These are phyloP conservation scores for Myotis vivesi DNA, from an alignment of 2,797 vertebrate species.

Conservation along the genomic window DNA sequence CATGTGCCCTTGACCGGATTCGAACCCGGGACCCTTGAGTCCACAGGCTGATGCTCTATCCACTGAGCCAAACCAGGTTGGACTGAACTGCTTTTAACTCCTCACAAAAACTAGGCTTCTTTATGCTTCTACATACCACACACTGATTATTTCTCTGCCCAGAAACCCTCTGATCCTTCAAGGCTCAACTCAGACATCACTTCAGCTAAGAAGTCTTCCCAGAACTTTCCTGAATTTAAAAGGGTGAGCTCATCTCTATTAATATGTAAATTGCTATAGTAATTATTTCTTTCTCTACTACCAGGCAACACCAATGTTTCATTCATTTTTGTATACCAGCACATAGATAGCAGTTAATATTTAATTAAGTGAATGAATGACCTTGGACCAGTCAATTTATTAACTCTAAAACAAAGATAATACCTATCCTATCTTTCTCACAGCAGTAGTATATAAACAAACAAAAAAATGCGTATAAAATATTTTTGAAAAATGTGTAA, in stretches of 20 bases:
- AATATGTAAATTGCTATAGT: neutral
- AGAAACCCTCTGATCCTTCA: neutral
- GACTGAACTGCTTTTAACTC: neutral
- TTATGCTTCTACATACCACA: neutral
- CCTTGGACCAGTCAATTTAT: neutral
- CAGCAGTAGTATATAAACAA: neutral
- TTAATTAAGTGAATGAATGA: neutral
- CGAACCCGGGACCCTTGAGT: no score
- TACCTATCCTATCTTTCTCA: neutral
- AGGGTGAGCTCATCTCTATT: neutral
- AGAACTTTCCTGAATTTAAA: neutral
- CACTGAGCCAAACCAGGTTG: neutral
- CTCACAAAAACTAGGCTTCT: neutral
- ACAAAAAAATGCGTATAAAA: neutral
- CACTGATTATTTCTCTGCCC: neutral
- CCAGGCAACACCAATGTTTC: neutral
- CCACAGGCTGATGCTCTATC: no score
- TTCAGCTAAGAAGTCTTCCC: slow-evolving; percentile 20
- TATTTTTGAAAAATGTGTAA: neutral
- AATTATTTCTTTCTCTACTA: neutral
- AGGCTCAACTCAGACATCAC: neutral
- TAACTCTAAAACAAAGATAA: slow-evolving; percentile 15
- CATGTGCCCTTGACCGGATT: neutral
- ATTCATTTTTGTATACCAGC: neutral
- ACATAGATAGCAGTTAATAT: neutral